Evolutionary conservation across 2,113 vertebrate genomes (phyloP).

Genomic region (Steatornis caripensis): DNA sequence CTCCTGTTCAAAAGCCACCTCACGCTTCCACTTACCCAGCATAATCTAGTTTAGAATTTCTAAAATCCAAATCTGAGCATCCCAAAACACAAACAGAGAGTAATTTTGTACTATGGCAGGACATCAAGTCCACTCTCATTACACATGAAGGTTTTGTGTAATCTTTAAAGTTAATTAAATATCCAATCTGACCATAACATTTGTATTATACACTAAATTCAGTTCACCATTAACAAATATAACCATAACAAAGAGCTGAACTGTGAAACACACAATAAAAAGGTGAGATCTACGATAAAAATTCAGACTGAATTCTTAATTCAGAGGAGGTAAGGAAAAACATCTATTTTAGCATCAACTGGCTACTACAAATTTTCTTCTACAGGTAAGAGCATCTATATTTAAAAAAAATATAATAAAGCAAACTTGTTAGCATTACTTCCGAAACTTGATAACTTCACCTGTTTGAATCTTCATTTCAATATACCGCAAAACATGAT

Average conservation of each 20-base stretch:
- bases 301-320: not conserved
- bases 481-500: too few species aligned
- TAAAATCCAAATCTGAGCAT: not conserved
- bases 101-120: not conserved
- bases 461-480: not conserved
- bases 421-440: not conserved
- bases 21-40: not conserved
- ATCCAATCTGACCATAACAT: not conserved
- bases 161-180: not conserved
- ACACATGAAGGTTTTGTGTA: not conserved
- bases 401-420: not conserved
- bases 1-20: not conserved
- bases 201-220: not conserved
- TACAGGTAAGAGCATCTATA: not conserved
- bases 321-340: not conserved
- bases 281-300: not conserved
- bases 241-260: not conserved
- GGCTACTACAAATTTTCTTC: not conserved
- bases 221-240: not conserved
- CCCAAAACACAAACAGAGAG: not conserved
- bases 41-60: not conserved
- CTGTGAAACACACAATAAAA: not conserved
- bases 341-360: not conserved
- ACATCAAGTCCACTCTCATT: not conserved
- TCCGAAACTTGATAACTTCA: not conserved